Evolutionary conservation across 53 echinoderm and acorn worm genomes (phyloP).

Genomic region (Stichopus horrens): DNA sequence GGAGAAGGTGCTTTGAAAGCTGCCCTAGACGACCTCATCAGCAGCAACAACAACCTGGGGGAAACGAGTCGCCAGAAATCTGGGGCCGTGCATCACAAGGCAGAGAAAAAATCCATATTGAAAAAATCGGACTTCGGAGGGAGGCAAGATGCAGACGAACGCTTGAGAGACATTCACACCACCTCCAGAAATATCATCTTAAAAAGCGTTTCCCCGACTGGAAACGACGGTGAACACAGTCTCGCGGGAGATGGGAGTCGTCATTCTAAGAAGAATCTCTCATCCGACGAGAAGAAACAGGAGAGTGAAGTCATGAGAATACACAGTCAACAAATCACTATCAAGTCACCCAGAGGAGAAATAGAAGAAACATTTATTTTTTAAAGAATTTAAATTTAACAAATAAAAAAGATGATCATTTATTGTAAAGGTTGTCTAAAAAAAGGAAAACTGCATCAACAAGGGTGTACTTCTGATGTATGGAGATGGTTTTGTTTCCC

Average conservation of each 20-base stretch:
- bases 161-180: conserved; percentile 10
- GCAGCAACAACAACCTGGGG: conserved; percentile 18
- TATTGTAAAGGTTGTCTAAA: too few species aligned
- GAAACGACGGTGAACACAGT: not conserved
- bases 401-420: too few species aligned
- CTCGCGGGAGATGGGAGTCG: not conserved
- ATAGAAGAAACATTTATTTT: conserved; percentile 42
- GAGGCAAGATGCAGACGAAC: conserved; percentile 11
- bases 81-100: not conserved
- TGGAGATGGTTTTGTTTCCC: too few species aligned
- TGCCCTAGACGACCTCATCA: not conserved
- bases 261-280: not conserved
- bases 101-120: not conserved
- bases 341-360: conserved; percentile 34
- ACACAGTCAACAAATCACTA: conserved; percentile 31
- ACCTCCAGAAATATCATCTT: conserved; percentile 17
- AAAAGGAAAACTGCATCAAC: too few species aligned
- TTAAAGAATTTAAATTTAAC: not conserved
- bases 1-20: not conserved
- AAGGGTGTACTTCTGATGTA: too few species aligned
- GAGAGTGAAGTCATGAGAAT: not conserved
- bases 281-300: not conserved
- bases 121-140: not conserved
- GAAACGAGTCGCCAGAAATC: not conserved
- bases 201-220: not conserved